Conservation (phyloP, 2,888 invertebrate genomes). For the Agrotis puta region DNA sequence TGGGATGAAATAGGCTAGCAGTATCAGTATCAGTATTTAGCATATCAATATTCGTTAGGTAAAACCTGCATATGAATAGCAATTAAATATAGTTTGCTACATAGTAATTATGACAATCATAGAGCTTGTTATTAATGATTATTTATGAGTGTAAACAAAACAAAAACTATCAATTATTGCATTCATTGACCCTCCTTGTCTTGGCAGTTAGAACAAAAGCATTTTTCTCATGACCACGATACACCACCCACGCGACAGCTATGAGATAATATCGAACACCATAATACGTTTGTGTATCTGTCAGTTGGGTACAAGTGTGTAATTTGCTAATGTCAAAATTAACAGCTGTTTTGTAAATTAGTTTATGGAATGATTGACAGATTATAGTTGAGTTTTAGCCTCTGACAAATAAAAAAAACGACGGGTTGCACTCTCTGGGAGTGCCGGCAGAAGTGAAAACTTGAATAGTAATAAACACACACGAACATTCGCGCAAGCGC, state of each 20-base stretch:
- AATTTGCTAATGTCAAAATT: slow-evolving; percentile 52
- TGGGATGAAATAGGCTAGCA: too few species aligned
- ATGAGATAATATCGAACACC: slow-evolving; percentile 46
- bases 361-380: slow-evolving; percentile 35
- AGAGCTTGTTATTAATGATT: too few species aligned
- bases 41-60: too few species aligned
- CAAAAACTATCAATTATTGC: not conserved
- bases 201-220: slow-evolving; percentile 37
- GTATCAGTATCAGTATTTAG: too few species aligned
- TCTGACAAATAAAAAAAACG: too few species aligned
- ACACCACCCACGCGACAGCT: slow-evolving; percentile 44
- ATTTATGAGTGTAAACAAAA: slow-evolving; percentile 17
- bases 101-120: too few species aligned
- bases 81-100: too few species aligned
- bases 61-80: too few species aligned
- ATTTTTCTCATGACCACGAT: slow-evolving; percentile 42
- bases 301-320: slow-evolving; percentile 42
- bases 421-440: too few species aligned
- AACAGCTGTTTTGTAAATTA: slow-evolving; percentile 38
- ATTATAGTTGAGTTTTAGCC: not conserved
- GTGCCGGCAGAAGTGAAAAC: too few species aligned
- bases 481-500: too few species aligned
- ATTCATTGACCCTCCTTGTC: slow-evolving; percentile 48
- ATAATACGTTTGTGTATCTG: slow-evolving; percentile 39
- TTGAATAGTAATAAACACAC: too few species aligned